Evolutionary conservation across 92 coral and sea anemone species (phyloP).

Genomic region (Meandrina meandrites): DNA sequence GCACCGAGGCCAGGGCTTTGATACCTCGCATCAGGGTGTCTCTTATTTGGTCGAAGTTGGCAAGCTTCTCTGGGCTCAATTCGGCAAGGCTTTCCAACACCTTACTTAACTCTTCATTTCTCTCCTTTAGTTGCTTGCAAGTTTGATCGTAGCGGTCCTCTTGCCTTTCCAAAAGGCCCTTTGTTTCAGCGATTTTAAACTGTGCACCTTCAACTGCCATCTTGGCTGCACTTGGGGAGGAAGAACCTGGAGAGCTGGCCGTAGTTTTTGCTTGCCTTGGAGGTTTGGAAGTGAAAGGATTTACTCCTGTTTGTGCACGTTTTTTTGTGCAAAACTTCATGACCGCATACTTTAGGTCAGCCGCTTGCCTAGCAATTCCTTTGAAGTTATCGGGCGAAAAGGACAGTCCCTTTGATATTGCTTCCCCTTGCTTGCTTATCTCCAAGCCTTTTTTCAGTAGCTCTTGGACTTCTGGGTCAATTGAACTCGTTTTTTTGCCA

Average conservation of each 20-base stretch:
- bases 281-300: slow-evolving; percentile 5
- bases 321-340: slow-evolving; percentile 2
- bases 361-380: slow-evolving; percentile 6
- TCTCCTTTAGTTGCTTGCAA: slow-evolving; percentile 15
- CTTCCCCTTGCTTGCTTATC: slow-evolving; percentile 7
- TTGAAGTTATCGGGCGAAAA: background rate
- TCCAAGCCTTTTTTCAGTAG: background rate
- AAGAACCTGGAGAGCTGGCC: slow-evolving; percentile 13
- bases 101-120: slow-evolving; percentile 21
- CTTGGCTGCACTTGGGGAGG: slow-evolving; percentile 2
- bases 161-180: slow-evolving; percentile 30
- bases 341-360: background rate
- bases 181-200: slow-evolving; percentile 29
- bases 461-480: background rate
- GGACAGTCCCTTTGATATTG: background rate
- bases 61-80: slow-evolving; percentile 39
- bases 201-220: slow-evolving; percentile 22
- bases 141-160: slow-evolving; percentile 29
- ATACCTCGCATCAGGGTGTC: slow-evolving; percentile 24
- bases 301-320: background rate
- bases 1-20: slow-evolving; percentile 27
- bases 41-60: slow-evolving; percentile 31
- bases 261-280: slow-evolving; percentile 24
- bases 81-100: slow-evolving; percentile 25
- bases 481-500: background rate